Percentiles rank a stretch among this genome's conserved stretches.
These are phyloP conservation scores for Arremon aurantiirostris DNA, from an alignment of 2,797 vertebrate genomes.

Conservation along the genomic window DNA sequence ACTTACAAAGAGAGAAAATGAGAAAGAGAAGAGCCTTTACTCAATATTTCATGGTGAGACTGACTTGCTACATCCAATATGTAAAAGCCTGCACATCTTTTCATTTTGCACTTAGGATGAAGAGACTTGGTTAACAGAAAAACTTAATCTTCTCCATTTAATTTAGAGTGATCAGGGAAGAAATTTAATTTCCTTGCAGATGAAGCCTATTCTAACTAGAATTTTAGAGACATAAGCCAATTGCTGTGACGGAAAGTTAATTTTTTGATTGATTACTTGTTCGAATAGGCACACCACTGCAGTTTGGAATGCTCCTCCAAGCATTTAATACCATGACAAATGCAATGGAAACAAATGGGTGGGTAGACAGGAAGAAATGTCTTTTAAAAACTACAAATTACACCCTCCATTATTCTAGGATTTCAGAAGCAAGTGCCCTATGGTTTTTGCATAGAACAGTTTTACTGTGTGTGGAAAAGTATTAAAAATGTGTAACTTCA, in stretches of 20 bases:
- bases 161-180: neutral
- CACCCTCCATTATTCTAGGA: neutral
- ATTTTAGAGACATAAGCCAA: neutral
- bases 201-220: neutral
- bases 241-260: neutral
- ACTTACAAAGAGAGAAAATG: neutral
- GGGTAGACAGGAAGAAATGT: neutral
- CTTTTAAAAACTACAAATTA: neutral
- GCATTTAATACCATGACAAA: neutral
- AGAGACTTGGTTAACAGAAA: neutral
- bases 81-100: neutral
- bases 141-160: neutral
- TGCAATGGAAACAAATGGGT: neutral
- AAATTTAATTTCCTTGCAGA: neutral
- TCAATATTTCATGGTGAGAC: neutral
- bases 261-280: neutral
- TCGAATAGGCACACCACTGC: neutral
- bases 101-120: neutral
- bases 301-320: neutral
- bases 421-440: neutral
- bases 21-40: neutral
- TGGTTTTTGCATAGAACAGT: neutral
- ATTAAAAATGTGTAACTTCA: neutral
- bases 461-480: neutral
- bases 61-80: neutral